Percentiles rank a stretch among this genome's conserved stretches.
Evolutionary conservation across 2,797 vertebrate species (phyloP).

Genomic region (Microhierax caerulescens): DNA sequence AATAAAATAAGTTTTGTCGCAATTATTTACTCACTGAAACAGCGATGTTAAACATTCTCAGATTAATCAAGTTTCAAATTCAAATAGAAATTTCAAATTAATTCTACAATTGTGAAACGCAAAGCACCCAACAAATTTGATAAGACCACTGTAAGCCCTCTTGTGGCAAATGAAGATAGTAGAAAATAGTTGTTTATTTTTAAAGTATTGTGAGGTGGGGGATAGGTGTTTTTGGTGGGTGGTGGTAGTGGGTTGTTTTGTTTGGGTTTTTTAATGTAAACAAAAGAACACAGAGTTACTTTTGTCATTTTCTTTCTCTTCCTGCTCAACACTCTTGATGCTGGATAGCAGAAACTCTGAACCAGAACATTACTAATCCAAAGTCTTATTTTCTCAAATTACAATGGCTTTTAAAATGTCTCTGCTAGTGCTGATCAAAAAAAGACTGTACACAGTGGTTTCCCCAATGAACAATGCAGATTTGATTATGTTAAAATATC

Average conservation of each 20-base stretch:
- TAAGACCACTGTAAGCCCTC: not conserved
- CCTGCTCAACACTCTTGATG: not conserved
- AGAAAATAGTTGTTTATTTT: not conserved
- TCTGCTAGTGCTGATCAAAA: not conserved
- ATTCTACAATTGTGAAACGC: not conserved
- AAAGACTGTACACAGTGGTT: not conserved
- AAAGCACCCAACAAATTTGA: not conserved
- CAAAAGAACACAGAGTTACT: not conserved
- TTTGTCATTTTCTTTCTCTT: not conserved
- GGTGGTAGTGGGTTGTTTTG: too few species aligned
- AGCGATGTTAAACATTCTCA: not conserved
- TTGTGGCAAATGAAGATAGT: slow-evolving; percentile 26
- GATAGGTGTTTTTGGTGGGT: not conserved
- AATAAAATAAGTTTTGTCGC: slow-evolving; percentile 1
- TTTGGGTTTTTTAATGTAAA: not conserved
- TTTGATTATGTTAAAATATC: not conserved
- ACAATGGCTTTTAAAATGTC: not conserved
- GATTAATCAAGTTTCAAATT: slow-evolving; percentile 20
- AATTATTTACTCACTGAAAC: not conserved
- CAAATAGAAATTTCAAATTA: slow-evolving; percentile 18
- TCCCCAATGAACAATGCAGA: not conserved
- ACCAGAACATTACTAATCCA: not conserved
- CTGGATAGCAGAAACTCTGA: not conserved
- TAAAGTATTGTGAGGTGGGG: not conserved
- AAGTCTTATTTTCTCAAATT: not conserved